Evolutionary conservation across 1,140 invertebrate genomes (phyloP), one percentile per base, ranked within the genome.

Genomic region (Pemphigus obesinymphae): DNA sequence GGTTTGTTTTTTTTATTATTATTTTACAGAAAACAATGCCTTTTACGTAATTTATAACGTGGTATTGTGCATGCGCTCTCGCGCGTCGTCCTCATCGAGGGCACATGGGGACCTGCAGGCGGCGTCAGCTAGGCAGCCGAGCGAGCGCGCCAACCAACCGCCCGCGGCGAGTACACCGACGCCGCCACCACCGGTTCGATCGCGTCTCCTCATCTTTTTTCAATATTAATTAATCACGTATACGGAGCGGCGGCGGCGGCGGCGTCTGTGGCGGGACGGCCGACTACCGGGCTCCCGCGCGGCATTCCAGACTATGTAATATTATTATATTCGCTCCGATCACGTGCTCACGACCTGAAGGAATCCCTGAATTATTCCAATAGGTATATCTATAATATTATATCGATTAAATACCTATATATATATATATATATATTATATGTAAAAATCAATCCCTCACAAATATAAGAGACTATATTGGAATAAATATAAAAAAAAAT

Each of bases 201-300:
- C 70, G 29, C 50, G 26, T 73, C 15, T 15, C 20, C 31, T 50
- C 5, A 31, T 31, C 50, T 23, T 50, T 11, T 73, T 31, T 72
- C 26, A 11, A 73, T n/a, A 73, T 73, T 73, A 73, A 73, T 73
- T 50, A 73, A 73, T 73, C 70, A 73, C 43, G 45, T 50, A 34
- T n/a, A n/a, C n/a, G n/a, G n/a, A n/a, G n/a, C n/a, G n/a, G n/a
- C n/a, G n/a, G n/a, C n/a, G n/a, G n/a, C n/a, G n/a, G n/a, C n/a
- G n/a, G n/a, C 29, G 17, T 3, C n/a, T 6, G 11, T 4, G 20
- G 29, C 26, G 11, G 8, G 26, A 48, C 17, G 26, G 15, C 17
- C 29, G 17, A 20, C n/a, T 20, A 3, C 20, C 4, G 20, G 34
- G 31, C 63, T 2, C 31, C 34, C 34, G 63, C 37, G 37, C 3